Evolutionary conservation across 2,113 vertebrate species (phyloP).

Genomic region (Speoplatyrhinus poulsoni): DNA sequence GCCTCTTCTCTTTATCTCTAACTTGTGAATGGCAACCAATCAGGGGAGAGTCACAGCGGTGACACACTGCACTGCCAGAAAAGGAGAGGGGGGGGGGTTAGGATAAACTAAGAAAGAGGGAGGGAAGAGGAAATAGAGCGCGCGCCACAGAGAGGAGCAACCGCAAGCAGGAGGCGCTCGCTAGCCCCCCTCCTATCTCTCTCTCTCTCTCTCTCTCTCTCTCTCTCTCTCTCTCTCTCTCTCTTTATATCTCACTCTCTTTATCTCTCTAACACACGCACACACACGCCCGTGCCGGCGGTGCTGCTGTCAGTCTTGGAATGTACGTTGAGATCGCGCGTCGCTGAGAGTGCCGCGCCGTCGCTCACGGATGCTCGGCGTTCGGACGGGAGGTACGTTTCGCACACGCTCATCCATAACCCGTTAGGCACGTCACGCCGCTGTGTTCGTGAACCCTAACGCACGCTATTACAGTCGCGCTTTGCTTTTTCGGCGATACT

Average conservation of each 20-base stretch:
- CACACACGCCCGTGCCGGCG: slow-evolving; percentile 61
- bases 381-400: no score
- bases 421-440: no score
- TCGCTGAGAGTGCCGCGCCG: slow-evolving; percentile 59
- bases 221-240: slow-evolving; percentile 18
- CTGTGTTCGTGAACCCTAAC: no score
- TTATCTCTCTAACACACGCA: slow-evolving; percentile 10
- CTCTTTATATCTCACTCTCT: slow-evolving; percentile 18
- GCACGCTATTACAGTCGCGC: no score
- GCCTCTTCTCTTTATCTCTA: slow-evolving; percentile 62
- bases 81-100: not conserved
- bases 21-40: slow-evolving; percentile 84
- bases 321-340: slow-evolving; percentile 70
- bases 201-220: slow-evolving; percentile 28
- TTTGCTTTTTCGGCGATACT: no score
- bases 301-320: slow-evolving; percentile 76
- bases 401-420: no score
- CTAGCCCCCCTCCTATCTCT: slow-evolving; percentile 31
- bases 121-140: not conserved
- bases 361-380: slow-evolving; percentile 10
- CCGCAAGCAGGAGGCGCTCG: slow-evolving; percentile 26
- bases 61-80: no score
- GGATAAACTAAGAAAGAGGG: not conserved
- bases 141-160: slow-evolving; percentile 33
- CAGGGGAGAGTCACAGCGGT: slow-evolving; percentile 62